Conservation (phyloP, 1,140 invertebrate genomes). For the Lepidurus couesii region DNA sequence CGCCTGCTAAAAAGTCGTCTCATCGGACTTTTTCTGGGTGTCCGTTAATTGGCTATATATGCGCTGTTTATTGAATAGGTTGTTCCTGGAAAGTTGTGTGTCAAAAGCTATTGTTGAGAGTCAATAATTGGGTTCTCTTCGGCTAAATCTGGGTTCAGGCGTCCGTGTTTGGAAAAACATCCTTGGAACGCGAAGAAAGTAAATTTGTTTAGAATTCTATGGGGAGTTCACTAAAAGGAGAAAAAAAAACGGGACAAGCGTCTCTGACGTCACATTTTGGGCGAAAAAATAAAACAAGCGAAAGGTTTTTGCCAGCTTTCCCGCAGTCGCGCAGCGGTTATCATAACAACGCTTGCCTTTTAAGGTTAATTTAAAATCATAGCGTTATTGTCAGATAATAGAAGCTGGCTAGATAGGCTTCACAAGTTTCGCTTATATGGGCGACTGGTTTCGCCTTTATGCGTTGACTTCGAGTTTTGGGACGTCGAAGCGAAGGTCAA, state of each 20-base stretch:
- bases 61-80: constrained; percentile 10
- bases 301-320: not conserved
- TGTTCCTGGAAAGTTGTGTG: not conserved
- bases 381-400: constrained; percentile 7
- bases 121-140: not conserved
- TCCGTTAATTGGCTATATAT: constrained; percentile 1
- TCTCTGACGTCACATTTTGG: not conserved
- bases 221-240: not conserved
- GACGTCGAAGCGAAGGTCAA: constrained; percentile 16
- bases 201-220: not conserved
- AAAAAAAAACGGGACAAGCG: not conserved
- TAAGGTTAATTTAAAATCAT: not conserved
- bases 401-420: not conserved
- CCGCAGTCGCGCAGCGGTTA: not conserved
- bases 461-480: not conserved
- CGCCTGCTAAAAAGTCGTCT: not conserved
- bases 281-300: not conserved
- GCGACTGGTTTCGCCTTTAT: not conserved
- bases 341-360: constrained; percentile 14
- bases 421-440: not conserved
- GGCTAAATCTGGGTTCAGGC: not conserved
- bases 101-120: not conserved
- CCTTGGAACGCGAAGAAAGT: not conserved
- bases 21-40: not conserved
- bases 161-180: not conserved